Conservation (phyloP, 2,888 invertebrate species). For the Drosophila neonasuta region DNA sequence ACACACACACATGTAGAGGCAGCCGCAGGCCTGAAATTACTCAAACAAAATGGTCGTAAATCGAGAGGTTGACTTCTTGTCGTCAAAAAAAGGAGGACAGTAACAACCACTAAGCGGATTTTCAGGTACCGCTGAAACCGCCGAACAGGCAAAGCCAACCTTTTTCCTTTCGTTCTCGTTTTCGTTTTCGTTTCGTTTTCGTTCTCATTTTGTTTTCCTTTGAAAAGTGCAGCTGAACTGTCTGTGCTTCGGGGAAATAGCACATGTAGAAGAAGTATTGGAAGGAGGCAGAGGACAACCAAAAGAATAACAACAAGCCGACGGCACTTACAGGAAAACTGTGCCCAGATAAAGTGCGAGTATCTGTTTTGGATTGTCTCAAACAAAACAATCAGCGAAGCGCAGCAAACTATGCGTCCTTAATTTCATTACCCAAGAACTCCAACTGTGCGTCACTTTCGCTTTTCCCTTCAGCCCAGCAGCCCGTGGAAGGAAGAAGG, state of each 20-base stretch:
- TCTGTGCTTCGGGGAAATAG: constrained; percentile 54
- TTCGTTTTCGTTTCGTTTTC: constrained; percentile 6
- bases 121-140: constrained; percentile 55
- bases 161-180: constrained; percentile 32
- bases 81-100: constrained; percentile 69
- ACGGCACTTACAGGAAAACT: constrained; percentile 48
- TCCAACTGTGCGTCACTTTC: constrained; percentile 71
- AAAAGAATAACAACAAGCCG: constrained; percentile 21
- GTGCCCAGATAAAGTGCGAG: constrained; percentile 26
- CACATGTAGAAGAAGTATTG: constrained; percentile 15
- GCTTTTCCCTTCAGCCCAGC: constrained; percentile 44
- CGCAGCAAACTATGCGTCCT: constrained; percentile 76
- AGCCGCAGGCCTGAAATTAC: constrained; percentile 65
- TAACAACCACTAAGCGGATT: constrained; percentile 70
- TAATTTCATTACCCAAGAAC: constrained; percentile 75
- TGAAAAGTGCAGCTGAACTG: constrained; percentile 64
- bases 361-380: constrained; percentile 52
- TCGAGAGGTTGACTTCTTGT: constrained; percentile 80
- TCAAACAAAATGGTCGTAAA: constrained; percentile 81
- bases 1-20: not conserved
- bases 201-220: constrained; percentile 38
- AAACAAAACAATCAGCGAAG: constrained; percentile 78
- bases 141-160: constrained; percentile 22
- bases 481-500: not conserved
- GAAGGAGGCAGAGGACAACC: constrained; percentile 4